Conservation (phyloP, 2,888 invertebrate species). For the Cinara cedri region DNA sequence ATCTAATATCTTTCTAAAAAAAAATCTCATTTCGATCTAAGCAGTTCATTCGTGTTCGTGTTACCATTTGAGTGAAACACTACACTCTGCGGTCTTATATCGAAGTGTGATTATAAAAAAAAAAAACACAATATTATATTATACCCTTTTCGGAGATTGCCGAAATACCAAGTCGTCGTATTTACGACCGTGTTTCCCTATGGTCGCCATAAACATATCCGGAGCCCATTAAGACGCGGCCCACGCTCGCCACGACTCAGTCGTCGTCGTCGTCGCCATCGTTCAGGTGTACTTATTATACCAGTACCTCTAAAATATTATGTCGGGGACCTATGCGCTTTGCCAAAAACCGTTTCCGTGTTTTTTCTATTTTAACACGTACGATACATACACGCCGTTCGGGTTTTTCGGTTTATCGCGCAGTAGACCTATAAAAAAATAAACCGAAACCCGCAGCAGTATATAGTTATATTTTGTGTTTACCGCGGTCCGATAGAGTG, state of each 20-base stretch:
- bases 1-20: neutral
- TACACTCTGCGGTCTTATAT: neutral
- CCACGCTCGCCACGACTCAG: slow-evolving; percentile 53
- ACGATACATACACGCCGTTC: neutral
- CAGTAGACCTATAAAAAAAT: slow-evolving; percentile 22
- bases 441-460: slow-evolving; percentile 4
- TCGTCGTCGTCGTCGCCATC: slow-evolving; percentile 24
- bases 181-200: slow-evolving; percentile 46
- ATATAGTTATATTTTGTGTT: neutral
- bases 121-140: slow-evolving; percentile 6
- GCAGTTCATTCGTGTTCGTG: neutral
- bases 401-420: slow-evolving; percentile 30
- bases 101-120: slow-evolving; percentile 3
- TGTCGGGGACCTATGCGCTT: slow-evolving; percentile 15
- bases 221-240: slow-evolving; percentile 52
- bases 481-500: slow-evolving; percentile 6
- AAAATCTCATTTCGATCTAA: neutral
- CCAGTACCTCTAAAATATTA: neutral
- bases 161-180: slow-evolving; percentile 31
- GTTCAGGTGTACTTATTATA: neutral
- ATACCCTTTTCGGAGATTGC: slow-evolving; percentile 5
- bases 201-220: slow-evolving; percentile 43
- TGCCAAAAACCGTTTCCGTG: slow-evolving; percentile 56
- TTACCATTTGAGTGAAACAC: neutral
- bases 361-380: slow-evolving; percentile 52